Conservation (phyloP, 2,797 vertebrate genomes). For the Kryptopterus vitreolus region DNA sequence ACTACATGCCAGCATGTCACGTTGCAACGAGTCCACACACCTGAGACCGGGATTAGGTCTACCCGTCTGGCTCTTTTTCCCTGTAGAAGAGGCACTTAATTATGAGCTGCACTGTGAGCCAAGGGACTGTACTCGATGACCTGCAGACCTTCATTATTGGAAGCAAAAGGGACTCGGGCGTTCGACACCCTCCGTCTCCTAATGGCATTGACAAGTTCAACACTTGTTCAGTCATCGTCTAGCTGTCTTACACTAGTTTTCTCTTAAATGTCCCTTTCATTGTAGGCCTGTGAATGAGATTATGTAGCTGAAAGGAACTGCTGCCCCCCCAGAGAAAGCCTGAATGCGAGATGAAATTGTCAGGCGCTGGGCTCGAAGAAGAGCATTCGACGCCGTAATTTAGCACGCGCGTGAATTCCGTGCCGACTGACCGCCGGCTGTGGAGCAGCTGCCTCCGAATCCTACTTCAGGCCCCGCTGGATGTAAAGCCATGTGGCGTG, state of each 20-base stretch:
- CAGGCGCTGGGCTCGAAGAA: slow-evolving; percentile 53
- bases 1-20: slow-evolving; percentile 39
- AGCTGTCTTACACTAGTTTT: slow-evolving; percentile 1
- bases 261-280: slow-evolving; percentile 46
- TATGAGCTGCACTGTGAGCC: slow-evolving; percentile 34
- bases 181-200: slow-evolving; percentile 49
- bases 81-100: slow-evolving; percentile 49
- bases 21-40: slow-evolving; percentile 41
- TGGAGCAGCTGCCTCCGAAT: neutral
- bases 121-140: slow-evolving; percentile 39
- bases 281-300: slow-evolving; percentile 51
- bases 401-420: slow-evolving; percentile 71
- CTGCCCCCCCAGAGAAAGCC: slow-evolving; percentile 49
- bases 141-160: slow-evolving; percentile 52
- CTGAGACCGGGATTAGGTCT: slow-evolving; percentile 29
- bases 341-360: slow-evolving; percentile 58
- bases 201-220: slow-evolving; percentile 42
- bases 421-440: slow-evolving; percentile 67
- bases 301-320: slow-evolving; percentile 60
- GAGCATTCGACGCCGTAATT: slow-evolving; percentile 73
- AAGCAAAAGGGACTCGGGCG: slow-evolving; percentile 21
- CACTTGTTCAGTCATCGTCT: slow-evolving; percentile 38
- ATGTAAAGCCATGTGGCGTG: neutral
- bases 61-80: slow-evolving; percentile 17
- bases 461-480: too few species aligned